Evolutionary conservation across 1,140 invertebrate genomes (phyloP).

Genomic region (Archegozetes longisetosus): DNA sequence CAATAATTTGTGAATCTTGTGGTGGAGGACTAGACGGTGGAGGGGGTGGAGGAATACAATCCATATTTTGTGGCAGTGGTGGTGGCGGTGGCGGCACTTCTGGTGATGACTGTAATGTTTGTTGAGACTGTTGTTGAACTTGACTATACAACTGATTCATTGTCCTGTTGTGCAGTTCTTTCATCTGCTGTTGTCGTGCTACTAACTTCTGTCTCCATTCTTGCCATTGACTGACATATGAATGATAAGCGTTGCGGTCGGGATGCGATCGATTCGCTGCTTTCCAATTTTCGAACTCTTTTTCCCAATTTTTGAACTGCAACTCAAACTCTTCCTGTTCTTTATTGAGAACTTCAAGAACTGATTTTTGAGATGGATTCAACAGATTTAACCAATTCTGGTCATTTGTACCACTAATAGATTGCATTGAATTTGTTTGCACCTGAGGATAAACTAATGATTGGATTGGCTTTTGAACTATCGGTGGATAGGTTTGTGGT

Average conservation of each 20-base stretch:
- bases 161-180: not conserved
- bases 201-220: not conserved
- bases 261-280: not conserved
- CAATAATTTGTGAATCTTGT: too few species aligned
- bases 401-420: too few species aligned
- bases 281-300: not conserved
- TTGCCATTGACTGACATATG: not conserved
- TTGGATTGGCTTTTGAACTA: too few species aligned
- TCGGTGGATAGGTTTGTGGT: too few species aligned
- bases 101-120: too few species aligned
- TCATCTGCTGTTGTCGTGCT: not conserved
- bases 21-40: too few species aligned
- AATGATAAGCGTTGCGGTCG: not conserved
- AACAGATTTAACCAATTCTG: not conserved
- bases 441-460: too few species aligned
- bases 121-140: not conserved
- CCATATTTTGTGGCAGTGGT: too few species aligned
- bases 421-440: too few species aligned
- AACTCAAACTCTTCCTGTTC: slow-evolving; percentile 3
- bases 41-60: too few species aligned
- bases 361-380: not conserved
- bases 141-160: not conserved
- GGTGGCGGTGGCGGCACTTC: too few species aligned
- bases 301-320: not conserved
- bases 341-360: not conserved